Conservation (phyloP, 2,888 invertebrate genomes). For the Lottia scabra region DNA sequence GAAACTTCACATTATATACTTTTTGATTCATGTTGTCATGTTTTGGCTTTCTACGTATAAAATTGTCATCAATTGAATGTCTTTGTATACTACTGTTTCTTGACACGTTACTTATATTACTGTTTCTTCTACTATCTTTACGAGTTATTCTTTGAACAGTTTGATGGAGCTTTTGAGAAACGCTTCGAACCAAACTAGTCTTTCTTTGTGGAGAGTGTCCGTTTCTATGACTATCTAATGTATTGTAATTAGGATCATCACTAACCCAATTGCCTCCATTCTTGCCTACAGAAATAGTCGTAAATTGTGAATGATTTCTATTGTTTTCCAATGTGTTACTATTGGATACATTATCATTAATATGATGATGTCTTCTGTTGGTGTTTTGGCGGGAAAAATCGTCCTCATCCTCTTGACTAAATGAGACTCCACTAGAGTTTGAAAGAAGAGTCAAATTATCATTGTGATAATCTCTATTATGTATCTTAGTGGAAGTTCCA, state of each 20-base stretch:
- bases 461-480: neutral
- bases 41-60: neutral
- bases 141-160: neutral
- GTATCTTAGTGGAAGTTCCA: neutral
- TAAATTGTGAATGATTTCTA: neutral
- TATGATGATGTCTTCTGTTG: neutral
- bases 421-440: constrained; percentile 1
- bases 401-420: neutral
- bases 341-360: too few species aligned
- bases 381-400: neutral
- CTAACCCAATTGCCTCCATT: neutral
- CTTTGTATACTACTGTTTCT: neutral
- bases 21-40: neutral
- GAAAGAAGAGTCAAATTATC: neutral
- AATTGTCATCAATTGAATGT: neutral
- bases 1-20: constrained; percentile 1
- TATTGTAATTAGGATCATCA: neutral
- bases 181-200: neutral
- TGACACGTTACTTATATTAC: neutral
- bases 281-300: neutral
- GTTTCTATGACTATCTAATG: neutral
- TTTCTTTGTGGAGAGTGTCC: neutral
- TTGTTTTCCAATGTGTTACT: neutral
- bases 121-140: neutral
- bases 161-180: neutral